These are phyloP conservation scores for Boloria euphrosyne DNA, from an alignment of 2,888 invertebrate genomes.

Conservation along the genomic window DNA sequence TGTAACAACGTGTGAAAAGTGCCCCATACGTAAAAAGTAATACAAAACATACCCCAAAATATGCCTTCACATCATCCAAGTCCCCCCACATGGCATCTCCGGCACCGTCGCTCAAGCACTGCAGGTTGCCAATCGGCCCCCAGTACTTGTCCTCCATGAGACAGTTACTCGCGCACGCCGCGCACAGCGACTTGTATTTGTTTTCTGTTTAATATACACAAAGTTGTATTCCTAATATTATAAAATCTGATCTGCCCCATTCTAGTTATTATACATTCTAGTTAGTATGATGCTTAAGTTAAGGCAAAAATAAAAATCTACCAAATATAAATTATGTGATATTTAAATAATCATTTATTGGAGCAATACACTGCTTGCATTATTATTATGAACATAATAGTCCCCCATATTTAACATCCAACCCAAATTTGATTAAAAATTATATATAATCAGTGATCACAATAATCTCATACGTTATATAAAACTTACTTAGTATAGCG, in stretches of 20 bases:
- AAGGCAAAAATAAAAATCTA: too few species aligned
- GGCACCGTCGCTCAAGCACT: conserved; percentile 88
- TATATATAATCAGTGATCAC: too few species aligned
- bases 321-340: too few species aligned
- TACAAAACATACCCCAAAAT: conserved; percentile 82
- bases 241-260: too few species aligned
- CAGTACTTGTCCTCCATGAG: conserved; percentile 88
- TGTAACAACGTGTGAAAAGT: too few species aligned
- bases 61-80: conserved; percentile 84
- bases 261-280: not conserved
- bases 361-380: too few species aligned
- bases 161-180: conserved; percentile 86
- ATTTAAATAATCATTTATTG: too few species aligned
- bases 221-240: too few species aligned
- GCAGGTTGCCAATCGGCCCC: conserved; percentile 90
- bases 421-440: too few species aligned
- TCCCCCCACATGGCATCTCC: conserved; percentile 94
- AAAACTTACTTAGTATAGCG: conserved; percentile 84
- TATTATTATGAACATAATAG: too few species aligned
- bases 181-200: conserved; percentile 87
- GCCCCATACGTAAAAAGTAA: not conserved
- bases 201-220: conserved; percentile 48
- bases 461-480: conserved; percentile 36
- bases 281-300: too few species aligned
- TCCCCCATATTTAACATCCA: too few species aligned